These are phyloP conservation scores for Onchidella celtica DNA, from an alignment of 2,888 invertebrate species.

Conservation along the genomic window DNA sequence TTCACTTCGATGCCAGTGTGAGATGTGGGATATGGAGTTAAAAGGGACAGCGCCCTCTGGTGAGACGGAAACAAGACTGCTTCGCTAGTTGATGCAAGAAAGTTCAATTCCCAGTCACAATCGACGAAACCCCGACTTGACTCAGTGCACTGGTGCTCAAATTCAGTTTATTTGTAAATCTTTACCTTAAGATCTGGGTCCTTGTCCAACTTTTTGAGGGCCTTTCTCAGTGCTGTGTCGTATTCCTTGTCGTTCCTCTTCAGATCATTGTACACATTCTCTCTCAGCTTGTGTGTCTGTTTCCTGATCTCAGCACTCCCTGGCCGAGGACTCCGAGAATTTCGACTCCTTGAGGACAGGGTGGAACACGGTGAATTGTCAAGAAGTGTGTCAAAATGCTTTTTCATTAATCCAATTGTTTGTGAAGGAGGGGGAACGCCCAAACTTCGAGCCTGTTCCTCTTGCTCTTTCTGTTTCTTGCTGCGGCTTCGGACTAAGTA, in stretches of 20 bases:
- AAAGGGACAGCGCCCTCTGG: no score
- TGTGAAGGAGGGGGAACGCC: background rate
- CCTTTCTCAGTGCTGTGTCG: slow-evolving; percentile 32
- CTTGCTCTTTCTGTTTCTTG: background rate
- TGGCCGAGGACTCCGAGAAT: background rate
- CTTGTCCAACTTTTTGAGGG: slow-evolving; percentile 19
- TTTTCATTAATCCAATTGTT: slow-evolving; percentile 14
- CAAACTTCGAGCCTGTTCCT: no score
- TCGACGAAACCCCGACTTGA: no score
- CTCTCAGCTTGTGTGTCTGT: background rate
- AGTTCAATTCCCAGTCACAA: no score
- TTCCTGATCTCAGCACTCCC: background rate
- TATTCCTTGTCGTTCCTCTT: slow-evolving; percentile 34
- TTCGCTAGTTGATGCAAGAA: no score
- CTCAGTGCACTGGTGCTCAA: no score
- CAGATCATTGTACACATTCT: slow-evolving; percentile 25
- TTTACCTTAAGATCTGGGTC: slow-evolving; percentile 39
- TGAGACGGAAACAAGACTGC: no score
- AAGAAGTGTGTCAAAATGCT: slow-evolving; percentile 27
- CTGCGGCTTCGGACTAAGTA: slow-evolving; percentile 53
- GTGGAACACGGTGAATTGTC: slow-evolving; percentile 35
- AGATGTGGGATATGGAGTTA: no score
- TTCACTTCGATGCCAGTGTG: no score
- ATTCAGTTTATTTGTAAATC: no score
- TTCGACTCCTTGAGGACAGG: slow-evolving; percentile 24